Conservation (phyloP, 2,888 invertebrate genomes). For the Hydraecia micacea region DNA sequence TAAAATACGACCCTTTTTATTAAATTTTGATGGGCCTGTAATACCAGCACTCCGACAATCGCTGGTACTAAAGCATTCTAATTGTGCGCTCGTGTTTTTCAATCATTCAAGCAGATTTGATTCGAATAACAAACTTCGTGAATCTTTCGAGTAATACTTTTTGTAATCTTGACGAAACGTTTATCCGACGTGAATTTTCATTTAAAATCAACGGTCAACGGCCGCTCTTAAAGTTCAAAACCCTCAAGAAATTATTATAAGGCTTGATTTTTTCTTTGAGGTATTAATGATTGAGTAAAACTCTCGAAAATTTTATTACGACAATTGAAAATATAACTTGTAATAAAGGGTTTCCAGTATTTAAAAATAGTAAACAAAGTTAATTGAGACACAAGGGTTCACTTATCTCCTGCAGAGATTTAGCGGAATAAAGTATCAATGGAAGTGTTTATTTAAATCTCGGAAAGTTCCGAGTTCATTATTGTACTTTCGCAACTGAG, state of each 20-base stretch:
- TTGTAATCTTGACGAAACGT: constrained; percentile 24
- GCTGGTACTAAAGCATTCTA: constrained; percentile 15
- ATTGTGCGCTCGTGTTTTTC: constrained; percentile 42
- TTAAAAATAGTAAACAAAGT: constrained; percentile 6
- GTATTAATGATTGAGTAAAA: constrained; percentile 13
- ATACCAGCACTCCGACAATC: constrained; percentile 1
- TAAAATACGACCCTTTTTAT: not conserved
- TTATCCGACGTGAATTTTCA: constrained; percentile 29
- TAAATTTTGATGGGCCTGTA: constrained; percentile 22
- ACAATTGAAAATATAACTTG: constrained; percentile 2
- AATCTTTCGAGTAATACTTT: constrained; percentile 40
- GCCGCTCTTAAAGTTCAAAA: constrained; percentile 34
- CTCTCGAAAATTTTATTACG: constrained; percentile 3
- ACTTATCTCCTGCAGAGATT: constrained; percentile 19
- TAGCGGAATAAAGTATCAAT: constrained; percentile 21
- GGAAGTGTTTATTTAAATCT: constrained; percentile 37
- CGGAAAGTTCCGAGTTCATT: constrained; percentile 60
- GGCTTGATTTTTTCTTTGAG: constrained; percentile 38
- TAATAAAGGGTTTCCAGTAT: not conserved
- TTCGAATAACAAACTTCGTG: constrained; percentile 42
- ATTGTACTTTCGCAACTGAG: constrained; percentile 29
- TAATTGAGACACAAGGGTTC: constrained; percentile 18
- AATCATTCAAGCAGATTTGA: constrained; percentile 44
- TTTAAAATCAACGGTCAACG: constrained; percentile 44
- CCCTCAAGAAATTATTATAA: constrained; percentile 37